Conservation (phyloP, 2,113 vertebrate species). For the Prochilodus magdalenae region DNA sequence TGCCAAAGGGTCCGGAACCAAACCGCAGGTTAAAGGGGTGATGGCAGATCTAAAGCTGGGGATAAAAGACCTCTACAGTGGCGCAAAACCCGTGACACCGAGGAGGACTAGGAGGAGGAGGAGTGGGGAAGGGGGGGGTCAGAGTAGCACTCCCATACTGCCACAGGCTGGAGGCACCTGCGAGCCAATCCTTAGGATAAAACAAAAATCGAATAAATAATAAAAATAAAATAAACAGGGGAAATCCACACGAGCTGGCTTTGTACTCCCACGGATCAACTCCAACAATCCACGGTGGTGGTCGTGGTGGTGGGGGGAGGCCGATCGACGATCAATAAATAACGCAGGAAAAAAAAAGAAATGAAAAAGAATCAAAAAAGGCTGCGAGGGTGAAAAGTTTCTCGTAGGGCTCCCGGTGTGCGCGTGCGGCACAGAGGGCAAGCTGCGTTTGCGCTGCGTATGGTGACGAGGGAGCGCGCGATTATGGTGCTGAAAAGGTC, state of each 20-base stretch:
- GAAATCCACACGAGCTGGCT: slow-evolving; percentile 34
- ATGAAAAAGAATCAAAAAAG: slow-evolving; percentile 27
- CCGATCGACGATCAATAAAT: slow-evolving; percentile 17
- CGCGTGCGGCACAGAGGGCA: neutral
- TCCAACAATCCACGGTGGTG: slow-evolving; percentile 53
- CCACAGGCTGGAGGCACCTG: slow-evolving; percentile 56
- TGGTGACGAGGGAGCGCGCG: too few relatives aligned
- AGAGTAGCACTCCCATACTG: slow-evolving; percentile 68
- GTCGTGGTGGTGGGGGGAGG: too few relatives aligned
- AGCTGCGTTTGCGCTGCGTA: too few relatives aligned
- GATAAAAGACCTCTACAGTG: neutral
- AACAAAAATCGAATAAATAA: slow-evolving; percentile 17
- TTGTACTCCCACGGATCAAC: slow-evolving; percentile 18
- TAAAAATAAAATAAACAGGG: slow-evolving; percentile 48
- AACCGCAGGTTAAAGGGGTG: neutral
- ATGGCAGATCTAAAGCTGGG: neutral
- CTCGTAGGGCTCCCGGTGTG: slow-evolving; percentile 13
- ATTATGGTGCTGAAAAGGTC: neutral
- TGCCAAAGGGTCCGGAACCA: slow-evolving; percentile 6
- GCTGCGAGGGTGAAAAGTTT: slow-evolving; percentile 32
- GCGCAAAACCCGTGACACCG: slow-evolving; percentile 34
- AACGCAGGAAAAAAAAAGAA: slow-evolving; percentile 30
- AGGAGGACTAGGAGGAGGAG: slow-evolving; percentile 2
- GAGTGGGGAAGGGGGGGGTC: slow-evolving; percentile 30
- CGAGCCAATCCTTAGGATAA: slow-evolving; percentile 39